Base-by-base conservation (phyloP, 2,888 invertebrate species). In the Brachylomia viminalis region DNA sequence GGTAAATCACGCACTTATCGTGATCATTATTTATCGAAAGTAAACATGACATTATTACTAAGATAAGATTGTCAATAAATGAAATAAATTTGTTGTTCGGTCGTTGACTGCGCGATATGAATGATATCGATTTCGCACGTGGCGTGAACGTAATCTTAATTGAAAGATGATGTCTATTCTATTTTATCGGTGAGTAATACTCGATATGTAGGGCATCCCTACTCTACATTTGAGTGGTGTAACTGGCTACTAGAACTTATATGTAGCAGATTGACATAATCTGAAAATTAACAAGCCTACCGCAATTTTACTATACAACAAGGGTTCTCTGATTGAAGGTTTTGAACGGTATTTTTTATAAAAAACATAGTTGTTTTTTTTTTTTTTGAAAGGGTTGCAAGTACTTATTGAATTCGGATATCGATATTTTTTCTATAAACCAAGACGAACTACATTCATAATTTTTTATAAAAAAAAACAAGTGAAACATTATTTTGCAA, bases 61-160 rank as follows among this genome's bases (percentile, higher is more conserved):
- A 58, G 89, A 88, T 88, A 88, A 87, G 76, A 84, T 88, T 84
- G 82, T 88, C 66, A 78, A 77, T 83, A 77, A 86, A 88, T 77
- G 84, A 64, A 86, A 88, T 87, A 80, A 82, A 82, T 81, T 83
- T 76, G 86, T 81, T 88, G 58, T 80, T 58, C 70, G 84, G 81
- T 27, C 87, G 66, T 82, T 87, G 87, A 86, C 83, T 74, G 27
- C 52, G 52, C 42, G 62, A 80, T 86, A 86, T 73, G 47, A 71
- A 69, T 71, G 66, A 79, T 84, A 81, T 80, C 75, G 38, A 65
- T 75, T 71, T 86, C 64, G 72, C 78, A 82, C 85, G 75, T 82
- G 82, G 75, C 38, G 59, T 68, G 67, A 67, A 75, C 64, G 69
- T 83, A 74, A 86, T 84, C 77, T 52, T 81, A 77, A 86, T 84